Base-by-base conservation (phyloP, 2,113 vertebrate species). In the Pimephales promelas region DNA sequence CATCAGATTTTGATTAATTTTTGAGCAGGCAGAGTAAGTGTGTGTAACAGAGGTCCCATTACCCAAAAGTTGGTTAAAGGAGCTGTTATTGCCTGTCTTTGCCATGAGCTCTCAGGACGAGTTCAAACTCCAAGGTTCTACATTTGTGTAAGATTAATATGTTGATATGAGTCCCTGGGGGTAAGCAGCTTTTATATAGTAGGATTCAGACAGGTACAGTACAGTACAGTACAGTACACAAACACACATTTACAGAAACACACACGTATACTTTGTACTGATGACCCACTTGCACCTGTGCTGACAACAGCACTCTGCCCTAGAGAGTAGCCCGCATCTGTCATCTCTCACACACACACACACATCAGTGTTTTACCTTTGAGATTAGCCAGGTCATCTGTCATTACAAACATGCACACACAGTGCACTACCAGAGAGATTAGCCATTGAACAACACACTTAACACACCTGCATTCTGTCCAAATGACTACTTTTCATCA, bases 281-380 rank as follows among this genome's bases (percentile, higher is more conserved):
- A 88, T 86, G 87, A 88, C 84, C 87, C 54, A 49, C 34, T 68
- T 62, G 85, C 87, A 88, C 87, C 84, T 86, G 85, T 86, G 85
- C 87, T 88, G 87, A 88, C 84, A 85, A 86, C 71, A 86, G 84
- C 81, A 86, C 81, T 86, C 71, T 75, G 71, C 87, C 73, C 81
- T 52, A 54, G 81, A 84, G 86, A 84, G 84, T 86, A 64, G 62
- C 84, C 84, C 87, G 81, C 84, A 88, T 88, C 85, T 86, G 85
- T 88, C 86, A 83, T 79, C 62, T 45, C 34, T 78, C 71, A 83
- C 76, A 76, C 57, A 82, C 66, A 82, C 86, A 78, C 45, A 78
- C 64, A 71, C 22, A 66, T 56, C 81, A 75, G 83, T 66, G 54
- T 64, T 85, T 64, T 80, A 62, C 68, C 20, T 11, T 22, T 71